Percentiles rank a stretch among this genome's conserved stretches.
phyloP scores from a whole-genome alignment of 37 sponge, comb jelly and placozoan genomes.

The Spongilla lacustris region DNA sequence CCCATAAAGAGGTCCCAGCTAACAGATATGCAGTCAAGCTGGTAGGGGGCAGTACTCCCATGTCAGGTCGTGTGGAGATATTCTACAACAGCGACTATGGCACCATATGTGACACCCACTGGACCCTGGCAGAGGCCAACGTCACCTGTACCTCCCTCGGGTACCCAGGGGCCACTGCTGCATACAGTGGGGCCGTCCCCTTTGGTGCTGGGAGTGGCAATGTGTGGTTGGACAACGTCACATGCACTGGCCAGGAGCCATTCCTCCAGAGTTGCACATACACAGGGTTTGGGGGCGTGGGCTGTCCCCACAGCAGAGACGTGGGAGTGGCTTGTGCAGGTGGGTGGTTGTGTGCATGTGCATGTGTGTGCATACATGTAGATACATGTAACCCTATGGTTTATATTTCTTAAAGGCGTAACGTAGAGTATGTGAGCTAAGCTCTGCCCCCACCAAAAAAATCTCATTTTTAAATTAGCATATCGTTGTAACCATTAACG shows the following conservation, averaged over 20 bases:
- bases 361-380: neutral
- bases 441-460: no score
- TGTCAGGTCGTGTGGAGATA: conserved; percentile 70
- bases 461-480: no score
- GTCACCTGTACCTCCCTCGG: conserved; percentile 29
- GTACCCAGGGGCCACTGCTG: conserved; percentile 31
- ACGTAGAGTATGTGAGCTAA: no score
- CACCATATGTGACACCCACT: conserved; percentile 68
- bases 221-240: conserved; percentile 21
- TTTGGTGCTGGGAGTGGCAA: conserved; percentile 17
- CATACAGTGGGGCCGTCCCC: neutral
- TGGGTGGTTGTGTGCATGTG: neutral
- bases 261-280: neutral
- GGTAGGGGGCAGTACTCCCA: conserved; percentile 23
- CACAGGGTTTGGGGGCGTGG: neutral
- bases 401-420: no score
- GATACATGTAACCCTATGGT: neutral
- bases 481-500: no score
- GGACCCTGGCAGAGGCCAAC: conserved; percentile 30
- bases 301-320: neutral
- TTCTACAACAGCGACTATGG: conserved; percentile 42
- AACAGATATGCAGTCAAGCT: conserved; percentile 58
- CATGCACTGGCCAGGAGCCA: conserved; percentile 10
- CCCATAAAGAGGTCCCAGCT: conserved; percentile 1
- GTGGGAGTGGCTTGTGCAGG: neutral